phyloP scores from a whole-genome alignment of 2,797 vertebrate genomes.

The Remorina albescens region DNA sequence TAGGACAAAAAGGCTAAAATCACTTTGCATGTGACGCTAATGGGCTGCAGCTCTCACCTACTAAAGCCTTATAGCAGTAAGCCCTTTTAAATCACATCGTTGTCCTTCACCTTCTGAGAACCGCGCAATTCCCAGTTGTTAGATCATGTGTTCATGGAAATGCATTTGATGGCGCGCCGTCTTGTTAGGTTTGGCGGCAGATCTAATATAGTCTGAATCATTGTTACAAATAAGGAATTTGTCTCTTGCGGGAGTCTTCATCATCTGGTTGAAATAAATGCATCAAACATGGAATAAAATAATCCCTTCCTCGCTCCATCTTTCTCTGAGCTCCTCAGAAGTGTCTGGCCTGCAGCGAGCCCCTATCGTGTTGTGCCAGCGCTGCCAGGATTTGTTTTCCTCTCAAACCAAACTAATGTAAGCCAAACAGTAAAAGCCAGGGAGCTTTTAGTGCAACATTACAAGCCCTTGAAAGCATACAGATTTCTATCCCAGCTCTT shows the following conservation, averaged over 20 bases:
- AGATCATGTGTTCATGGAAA: slow-evolving; percentile 62
- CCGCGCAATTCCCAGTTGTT: slow-evolving; percentile 63
- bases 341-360: slow-evolving; percentile 57
- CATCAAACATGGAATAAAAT: slow-evolving; percentile 74
- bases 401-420: slow-evolving; percentile 73
- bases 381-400: slow-evolving; percentile 75
- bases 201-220: slow-evolving; percentile 79
- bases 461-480: slow-evolving; percentile 46
- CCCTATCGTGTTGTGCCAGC: slow-evolving; percentile 74
- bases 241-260: slow-evolving; percentile 69
- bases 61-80: slow-evolving; percentile 33
- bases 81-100: slow-evolving; percentile 59
- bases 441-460: slow-evolving; percentile 62
- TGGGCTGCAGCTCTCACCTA: slow-evolving; percentile 59
- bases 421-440: too few species aligned
- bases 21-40: slow-evolving; percentile 60
- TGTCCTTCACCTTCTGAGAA: slow-evolving; percentile 62
- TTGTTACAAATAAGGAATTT: slow-evolving; percentile 76
- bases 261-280: slow-evolving; percentile 84
- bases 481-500: slow-evolving; percentile 40
- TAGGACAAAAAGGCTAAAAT: slow-evolving; percentile 27
- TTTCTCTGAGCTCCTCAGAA: slow-evolving; percentile 57
- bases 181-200: slow-evolving; percentile 57
- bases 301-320: slow-evolving; percentile 59
- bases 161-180: slow-evolving; percentile 65